Conservation (phyloP, 2,113 vertebrate genomes). For the Melospiza georgiana region DNA sequence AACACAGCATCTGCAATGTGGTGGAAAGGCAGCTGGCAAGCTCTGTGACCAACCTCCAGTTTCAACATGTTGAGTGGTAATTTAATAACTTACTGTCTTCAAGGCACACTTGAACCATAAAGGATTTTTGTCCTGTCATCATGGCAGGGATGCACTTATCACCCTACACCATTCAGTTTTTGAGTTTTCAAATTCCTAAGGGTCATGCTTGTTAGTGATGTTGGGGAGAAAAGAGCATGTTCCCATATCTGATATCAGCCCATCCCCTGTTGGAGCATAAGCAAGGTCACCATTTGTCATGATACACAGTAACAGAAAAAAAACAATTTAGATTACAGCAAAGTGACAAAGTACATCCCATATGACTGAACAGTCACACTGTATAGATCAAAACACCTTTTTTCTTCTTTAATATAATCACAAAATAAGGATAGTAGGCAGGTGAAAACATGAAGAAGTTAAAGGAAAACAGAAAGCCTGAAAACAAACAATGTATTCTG, state of each 20-base stretch:
- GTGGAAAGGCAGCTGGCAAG: neutral
- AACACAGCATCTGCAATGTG: fast-evolving
- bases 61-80: neutral
- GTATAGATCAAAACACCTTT: neutral
- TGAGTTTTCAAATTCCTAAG: neutral
- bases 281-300: neutral
- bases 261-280: neutral
- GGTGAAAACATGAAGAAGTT: neutral
- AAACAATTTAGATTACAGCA: neutral
- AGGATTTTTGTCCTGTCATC: neutral
- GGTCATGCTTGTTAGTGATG: neutral
- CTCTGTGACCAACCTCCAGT: neutral
- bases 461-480: neutral
- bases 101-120: neutral
- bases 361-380: neutral
- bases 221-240: neutral
- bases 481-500: neutral
- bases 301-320: neutral
- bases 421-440: neutral
- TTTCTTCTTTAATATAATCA: neutral
- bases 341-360: neutral
- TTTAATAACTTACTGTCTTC: neutral
- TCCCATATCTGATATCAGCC: neutral
- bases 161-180: neutral
- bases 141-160: neutral